phyloP scores from a whole-genome alignment of 2,113 vertebrate genomes.

The Myrmecophaga tridactyla region DNA sequence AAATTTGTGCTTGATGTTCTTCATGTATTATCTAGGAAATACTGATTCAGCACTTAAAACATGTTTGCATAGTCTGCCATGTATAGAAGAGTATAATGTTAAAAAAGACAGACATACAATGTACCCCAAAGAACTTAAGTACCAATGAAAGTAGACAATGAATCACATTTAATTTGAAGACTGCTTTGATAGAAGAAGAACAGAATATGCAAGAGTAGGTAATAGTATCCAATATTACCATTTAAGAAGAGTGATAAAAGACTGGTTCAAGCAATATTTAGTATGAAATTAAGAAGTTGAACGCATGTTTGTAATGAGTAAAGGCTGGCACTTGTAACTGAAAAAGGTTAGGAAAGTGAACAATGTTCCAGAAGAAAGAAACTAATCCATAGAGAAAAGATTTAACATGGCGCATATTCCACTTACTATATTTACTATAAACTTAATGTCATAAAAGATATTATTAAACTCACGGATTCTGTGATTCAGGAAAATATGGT shows the following conservation, averaged over 20 bases:
- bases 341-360: background rate
- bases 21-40: background rate
- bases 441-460: no score
- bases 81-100: background rate
- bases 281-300: background rate
- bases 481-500: background rate
- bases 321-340: background rate
- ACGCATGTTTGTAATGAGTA: background rate
- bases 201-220: background rate
- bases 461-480: background rate
- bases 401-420: background rate
- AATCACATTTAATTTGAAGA: background rate
- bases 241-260: background rate
- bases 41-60: background rate
- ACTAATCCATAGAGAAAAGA: background rate
- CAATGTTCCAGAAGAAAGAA: background rate
- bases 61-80: background rate
- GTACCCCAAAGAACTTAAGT: background rate
- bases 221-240: background rate
- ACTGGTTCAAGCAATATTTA: background rate
- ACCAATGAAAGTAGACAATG: background rate
- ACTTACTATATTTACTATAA: background rate
- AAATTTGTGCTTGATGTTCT: background rate
- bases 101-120: background rate
- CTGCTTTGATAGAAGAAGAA: background rate